A percentile compares a stretch with the other conserved stretches of the same genome.
phyloP scores from a whole-genome alignment of 2,113 vertebrate species.

The Columba livia region DNA sequence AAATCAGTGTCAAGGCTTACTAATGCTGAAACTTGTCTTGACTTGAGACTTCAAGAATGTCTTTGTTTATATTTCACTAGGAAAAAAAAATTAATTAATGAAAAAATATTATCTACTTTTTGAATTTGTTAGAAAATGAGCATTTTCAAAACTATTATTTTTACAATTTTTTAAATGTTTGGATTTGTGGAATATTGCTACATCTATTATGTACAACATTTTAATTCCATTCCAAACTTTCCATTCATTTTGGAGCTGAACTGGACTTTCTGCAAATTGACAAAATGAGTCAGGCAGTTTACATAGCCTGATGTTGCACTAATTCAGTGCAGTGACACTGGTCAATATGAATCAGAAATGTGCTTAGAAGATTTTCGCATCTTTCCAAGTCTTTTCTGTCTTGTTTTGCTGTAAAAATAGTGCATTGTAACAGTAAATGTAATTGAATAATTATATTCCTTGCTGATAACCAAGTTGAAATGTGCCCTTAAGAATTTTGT shows the following conservation, averaged over 20 bases:
- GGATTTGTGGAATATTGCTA: background rate
- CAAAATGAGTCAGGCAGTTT: background rate
- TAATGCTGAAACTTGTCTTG: background rate
- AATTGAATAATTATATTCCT: background rate
- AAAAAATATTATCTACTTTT: background rate
- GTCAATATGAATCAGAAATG: background rate
- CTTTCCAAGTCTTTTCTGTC: background rate
- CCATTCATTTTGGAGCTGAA: background rate
- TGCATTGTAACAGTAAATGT: background rate
- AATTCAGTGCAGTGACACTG: background rate
- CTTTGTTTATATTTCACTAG: background rate
- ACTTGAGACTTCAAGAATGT: background rate
- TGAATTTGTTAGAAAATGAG: background rate
- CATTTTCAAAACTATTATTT: background rate
- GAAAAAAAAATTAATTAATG: background rate
- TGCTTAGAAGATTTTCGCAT: background rate
- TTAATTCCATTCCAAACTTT: background rate
- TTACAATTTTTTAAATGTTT: background rate
- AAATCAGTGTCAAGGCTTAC: background rate
- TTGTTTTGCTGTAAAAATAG: background rate
- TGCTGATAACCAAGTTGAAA: background rate
- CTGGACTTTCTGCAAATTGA: background rate
- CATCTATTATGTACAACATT: background rate
- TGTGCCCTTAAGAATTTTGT: background rate
- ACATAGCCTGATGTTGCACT: background rate